Base-by-base conservation (phyloP, 2,888 invertebrate genomes). In the Parelbella ahira region DNA sequence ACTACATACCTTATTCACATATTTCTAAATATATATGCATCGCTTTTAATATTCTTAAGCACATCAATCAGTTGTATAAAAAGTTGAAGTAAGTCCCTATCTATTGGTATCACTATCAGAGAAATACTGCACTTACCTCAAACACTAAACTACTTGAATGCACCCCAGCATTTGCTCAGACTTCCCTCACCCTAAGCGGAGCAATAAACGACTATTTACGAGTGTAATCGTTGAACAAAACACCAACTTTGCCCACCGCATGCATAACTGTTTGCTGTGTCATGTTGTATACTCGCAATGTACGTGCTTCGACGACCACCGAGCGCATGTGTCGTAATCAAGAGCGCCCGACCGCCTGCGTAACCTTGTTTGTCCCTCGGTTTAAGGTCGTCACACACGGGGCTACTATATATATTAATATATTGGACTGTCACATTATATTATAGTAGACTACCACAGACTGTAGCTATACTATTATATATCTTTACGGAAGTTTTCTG, bases 361-460 rank as follows among this genome's bases (percentile, higher is more conserved):
- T 50, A 50, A 51, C 47, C 44, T 46, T 50, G 51, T 51, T 50
- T 50, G 51, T 51, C 42, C 36, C 48, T 32, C 25, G 44, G 42
- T 49, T 50, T 42, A 42, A 28, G 27, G 33, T 33, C 34, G 21
- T 27, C 34, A 27, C 27, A 25, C 41, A 41, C 41, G 39, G n/a
- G n/a, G n/a, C n/a, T n/a, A n/a, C n/a, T n/a, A n/a, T n/a, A n/a
- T n/a, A n/a, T n/a, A n/a, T n/a, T n/a, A n/a, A n/a, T n/a, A n/a
- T n/a, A n/a, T n/a, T n/a, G n/a, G n/a, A n/a, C n/a, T n/a, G n/a
- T n/a, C n/a, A n/a, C n/a, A n/a, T n/a, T n/a, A n/a, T n/a, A n/a
- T n/a, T n/a, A n/a, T n/a, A n/a, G n/a, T n/a, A n/a, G n/a, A n/a
- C n/a, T n/a, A n/a, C n/a, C n/a, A n/a, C n/a, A n/a, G n/a, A n/a